Base-by-base conservation (phyloP, 1,140 invertebrate species). In the Vollenhovia emeryi region DNA sequence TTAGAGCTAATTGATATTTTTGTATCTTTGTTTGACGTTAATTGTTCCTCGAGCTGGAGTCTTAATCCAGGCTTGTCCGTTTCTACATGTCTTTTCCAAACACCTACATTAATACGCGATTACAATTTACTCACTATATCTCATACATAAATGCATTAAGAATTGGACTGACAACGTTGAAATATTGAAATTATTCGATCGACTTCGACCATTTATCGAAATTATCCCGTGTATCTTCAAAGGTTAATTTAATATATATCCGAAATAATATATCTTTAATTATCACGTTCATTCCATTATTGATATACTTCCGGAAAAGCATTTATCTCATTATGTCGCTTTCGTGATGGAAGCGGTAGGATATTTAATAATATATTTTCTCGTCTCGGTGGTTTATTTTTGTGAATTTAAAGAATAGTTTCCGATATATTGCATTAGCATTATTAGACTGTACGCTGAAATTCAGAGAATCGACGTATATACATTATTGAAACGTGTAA, bases 281-380 rank as follows among this genome's bases (percentile, higher is more conserved):
- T 64, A 78, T 78, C 43, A 78, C 64, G 48, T 80, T 57, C 8
- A 43, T 43, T 64, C n/a, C n/a, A 69, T 80, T 57, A 71, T 55
- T 11, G 50, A 57, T 69, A 36, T 30, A 30, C 8, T 80, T 80
- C 8, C 33, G 48, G 50, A 33, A 43, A 45, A 80, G 52, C 36
- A 69, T 15, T 80, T 55, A 66, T 57, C 71, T 43, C 1, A 57
- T 80, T 80, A 57, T 40, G 50, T 57, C 33, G 3, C 24, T 69
- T 80, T 68, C 33, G 18, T 33, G 33, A 57, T 55, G 21, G 13
- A 27, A 55, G 1, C 3, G 48, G 21, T 18, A 27, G 45, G 15
- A 24, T 79, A 66, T 68, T 66, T 71, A 57, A 71, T 80, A 68
- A 71, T 43, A 33, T 57, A 36, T 27, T 68, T 30, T 40, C 43